A percentile compares a stretch with the other conserved stretches of the same genome.
Evolutionary conservation across 2,888 invertebrate genomes (phyloP).

Genomic region (Cryptocephalus primarius): DNA sequence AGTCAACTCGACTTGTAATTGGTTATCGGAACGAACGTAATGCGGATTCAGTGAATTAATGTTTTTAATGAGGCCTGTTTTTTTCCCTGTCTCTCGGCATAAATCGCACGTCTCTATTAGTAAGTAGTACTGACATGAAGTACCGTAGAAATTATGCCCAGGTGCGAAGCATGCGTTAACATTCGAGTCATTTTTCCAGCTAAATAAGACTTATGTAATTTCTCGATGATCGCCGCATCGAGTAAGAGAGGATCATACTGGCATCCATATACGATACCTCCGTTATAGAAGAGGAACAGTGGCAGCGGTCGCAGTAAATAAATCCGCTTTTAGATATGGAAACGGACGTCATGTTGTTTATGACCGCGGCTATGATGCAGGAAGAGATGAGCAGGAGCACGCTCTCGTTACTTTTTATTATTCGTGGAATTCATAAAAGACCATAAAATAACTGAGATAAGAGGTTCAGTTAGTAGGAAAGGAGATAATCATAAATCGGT

Average conservation of each 20-base stretch:
- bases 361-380: conserved; percentile 29
- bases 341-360: conserved; percentile 32
- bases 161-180: too few species aligned
- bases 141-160: too few species aligned
- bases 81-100: too few species aligned
- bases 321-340: conserved; percentile 34
- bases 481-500: conserved; percentile 25
- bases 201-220: conserved; percentile 6
- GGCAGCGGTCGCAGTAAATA: conserved; percentile 24
- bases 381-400: conserved; percentile 30
- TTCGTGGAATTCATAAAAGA: conserved; percentile 31
- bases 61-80: too few species aligned
- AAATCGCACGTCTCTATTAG: too few species aligned
- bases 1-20: too few species aligned
- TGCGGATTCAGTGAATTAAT: too few species aligned
- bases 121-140: too few species aligned
- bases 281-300: conserved; percentile 18
- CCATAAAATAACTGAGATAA: conserved; percentile 26
- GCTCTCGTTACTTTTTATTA: conserved; percentile 37
- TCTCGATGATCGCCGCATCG: conserved; percentile 5
- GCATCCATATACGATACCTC: conserved; percentile 24
- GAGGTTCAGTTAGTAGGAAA: conserved; percentile 20
- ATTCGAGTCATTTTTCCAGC: too few species aligned
- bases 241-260: neutral
- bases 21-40: too few species aligned